phyloP scores from a whole-genome alignment of 2,113 vertebrate genomes.

The Orientallactaga bullata region DNA sequence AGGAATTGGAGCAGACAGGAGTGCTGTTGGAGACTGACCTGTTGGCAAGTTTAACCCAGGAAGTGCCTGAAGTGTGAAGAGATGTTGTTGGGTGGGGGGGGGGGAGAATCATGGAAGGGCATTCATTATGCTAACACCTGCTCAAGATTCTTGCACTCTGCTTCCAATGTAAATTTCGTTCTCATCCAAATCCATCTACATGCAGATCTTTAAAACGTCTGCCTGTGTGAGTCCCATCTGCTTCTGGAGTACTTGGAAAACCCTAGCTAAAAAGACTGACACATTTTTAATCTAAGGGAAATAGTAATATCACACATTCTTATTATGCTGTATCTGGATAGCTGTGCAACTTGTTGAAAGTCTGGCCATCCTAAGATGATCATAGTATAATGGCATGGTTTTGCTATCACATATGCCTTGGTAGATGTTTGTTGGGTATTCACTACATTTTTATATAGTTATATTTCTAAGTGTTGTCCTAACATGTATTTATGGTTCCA shows the following conservation, averaged over 20 bases:
- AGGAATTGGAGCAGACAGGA: background rate
- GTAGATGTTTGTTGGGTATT: background rate
- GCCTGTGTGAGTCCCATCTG: constrained; percentile 66
- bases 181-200: constrained; percentile 56
- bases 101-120: background rate
- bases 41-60: background rate
- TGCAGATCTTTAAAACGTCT: constrained; percentile 51
- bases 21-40: background rate
- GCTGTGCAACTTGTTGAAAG: background rate
- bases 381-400: background rate
- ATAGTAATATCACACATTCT: background rate
- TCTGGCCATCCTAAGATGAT: constrained; percentile 11
- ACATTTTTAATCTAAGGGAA: constrained; percentile 43
- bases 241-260: constrained; percentile 48
- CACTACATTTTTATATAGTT: background rate
- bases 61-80: background rate
- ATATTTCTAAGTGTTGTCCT: constrained; percentile 5
- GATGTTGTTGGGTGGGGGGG: background rate
- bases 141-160: constrained; percentile 43
- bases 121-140: background rate
- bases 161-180: constrained; percentile 55
- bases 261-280: constrained; percentile 49
- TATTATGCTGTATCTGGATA: background rate
- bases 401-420: background rate
- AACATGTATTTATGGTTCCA: constrained; percentile 16